Percentiles rank a stretch among this genome's conserved stretches.
phyloP scores from a whole-genome alignment of 2,888 invertebrate species.

The Phalangium opilio region DNA sequence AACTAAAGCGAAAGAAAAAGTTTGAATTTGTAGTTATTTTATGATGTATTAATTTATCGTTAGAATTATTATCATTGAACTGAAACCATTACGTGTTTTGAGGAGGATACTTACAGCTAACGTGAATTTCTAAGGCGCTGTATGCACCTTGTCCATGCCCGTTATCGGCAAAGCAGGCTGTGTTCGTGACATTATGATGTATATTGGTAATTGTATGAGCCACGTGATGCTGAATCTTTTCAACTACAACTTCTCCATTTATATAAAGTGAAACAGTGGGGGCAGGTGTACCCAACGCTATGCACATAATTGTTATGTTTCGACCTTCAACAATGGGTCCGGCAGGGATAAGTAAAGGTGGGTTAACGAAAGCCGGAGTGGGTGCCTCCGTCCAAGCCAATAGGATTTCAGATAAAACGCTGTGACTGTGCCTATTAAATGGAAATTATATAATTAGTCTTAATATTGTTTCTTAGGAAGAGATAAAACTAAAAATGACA shows the following conservation, averaged over 20 bases:
- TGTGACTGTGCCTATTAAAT: constrained; percentile 25
- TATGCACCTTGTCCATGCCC: constrained; percentile 77
- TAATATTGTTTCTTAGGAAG: neutral
- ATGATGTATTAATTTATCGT: neutral
- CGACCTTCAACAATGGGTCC: constrained; percentile 68
- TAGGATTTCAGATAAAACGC: constrained; percentile 61
- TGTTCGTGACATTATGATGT: constrained; percentile 59
- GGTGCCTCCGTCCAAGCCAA: constrained; percentile 77
- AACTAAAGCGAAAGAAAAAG: too few relatives aligned
- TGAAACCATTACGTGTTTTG: too few relatives aligned
- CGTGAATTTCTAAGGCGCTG: constrained; percentile 58
- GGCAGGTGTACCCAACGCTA: constrained; percentile 69
- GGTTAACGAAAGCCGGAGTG: constrained; percentile 57
- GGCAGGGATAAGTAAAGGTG: constrained; percentile 66
- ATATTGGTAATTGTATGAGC: constrained; percentile 40
- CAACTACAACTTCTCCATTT: constrained; percentile 57
- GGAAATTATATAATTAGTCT: constrained; percentile 1
- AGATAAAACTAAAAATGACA: neutral
- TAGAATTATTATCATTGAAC: too few relatives aligned
- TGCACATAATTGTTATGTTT: constrained; percentile 69
- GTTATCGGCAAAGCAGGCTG: constrained; percentile 75
- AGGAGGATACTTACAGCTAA: constrained; percentile 50
- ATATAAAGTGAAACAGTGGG: constrained; percentile 71
- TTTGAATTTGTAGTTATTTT: neutral
- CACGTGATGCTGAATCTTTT: constrained; percentile 68